These are phyloP conservation scores for Cylloceria caligata DNA, from an alignment of 2,888 invertebrate genomes.

Conservation along the genomic window DNA sequence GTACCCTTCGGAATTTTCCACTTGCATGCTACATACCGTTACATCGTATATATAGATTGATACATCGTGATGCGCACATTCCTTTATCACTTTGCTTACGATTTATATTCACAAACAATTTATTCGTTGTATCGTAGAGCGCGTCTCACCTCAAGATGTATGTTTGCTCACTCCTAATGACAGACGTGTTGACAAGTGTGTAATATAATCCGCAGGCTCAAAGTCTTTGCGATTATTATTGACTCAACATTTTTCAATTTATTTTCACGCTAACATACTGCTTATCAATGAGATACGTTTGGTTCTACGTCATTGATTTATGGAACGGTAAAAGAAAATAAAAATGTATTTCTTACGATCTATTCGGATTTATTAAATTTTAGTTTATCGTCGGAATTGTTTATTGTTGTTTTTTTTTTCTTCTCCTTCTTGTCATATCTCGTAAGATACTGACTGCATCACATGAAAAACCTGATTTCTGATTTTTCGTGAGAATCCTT, in stretches of 20 bases:
- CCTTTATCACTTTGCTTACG: not conserved
- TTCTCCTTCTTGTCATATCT: too few species aligned
- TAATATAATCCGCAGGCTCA: not conserved
- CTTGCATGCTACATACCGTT: not conserved
- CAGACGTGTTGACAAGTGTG: not conserved
- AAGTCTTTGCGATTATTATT: not conserved
- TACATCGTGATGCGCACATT: not conserved
- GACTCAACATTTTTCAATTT: too few species aligned
- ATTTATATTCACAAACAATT: not conserved
- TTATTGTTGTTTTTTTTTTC: too few species aligned
- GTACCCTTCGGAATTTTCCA: slow-evolving; percentile 63
- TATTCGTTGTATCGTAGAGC: not conserved
- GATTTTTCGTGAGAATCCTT: too few species aligned
- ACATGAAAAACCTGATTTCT: too few species aligned
- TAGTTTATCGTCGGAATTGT: too few species aligned
- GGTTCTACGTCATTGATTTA: not conserved
- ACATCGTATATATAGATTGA: not conserved
- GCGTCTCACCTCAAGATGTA: not conserved
- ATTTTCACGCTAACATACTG: too few species aligned
- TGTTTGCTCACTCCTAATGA: slow-evolving; percentile 4
- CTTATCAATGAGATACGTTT: too few species aligned
- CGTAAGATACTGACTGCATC: too few species aligned
- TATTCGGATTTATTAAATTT: too few species aligned
- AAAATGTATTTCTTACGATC: too few species aligned
- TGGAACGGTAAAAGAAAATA: too few species aligned